Evolutionary conservation across 1,140 invertebrate species (phyloP).

Genomic region (Acromyrmex heyeri): DNA sequence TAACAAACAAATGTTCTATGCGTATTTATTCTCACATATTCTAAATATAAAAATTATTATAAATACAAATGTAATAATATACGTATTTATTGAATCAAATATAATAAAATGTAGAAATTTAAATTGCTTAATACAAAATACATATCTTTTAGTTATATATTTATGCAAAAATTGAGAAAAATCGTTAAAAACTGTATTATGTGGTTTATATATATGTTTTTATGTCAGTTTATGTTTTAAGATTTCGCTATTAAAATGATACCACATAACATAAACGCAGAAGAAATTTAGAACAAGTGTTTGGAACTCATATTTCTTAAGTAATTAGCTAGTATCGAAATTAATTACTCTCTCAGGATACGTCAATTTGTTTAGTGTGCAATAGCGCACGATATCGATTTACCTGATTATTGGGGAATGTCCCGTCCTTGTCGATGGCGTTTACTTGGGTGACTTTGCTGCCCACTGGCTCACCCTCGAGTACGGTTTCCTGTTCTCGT

Average conservation of each 20-base stretch:
- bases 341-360: constrained; percentile 26
- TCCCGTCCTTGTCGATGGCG: constrained; percentile 98
- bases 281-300: background rate
- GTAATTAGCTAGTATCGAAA: background rate
- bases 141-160: background rate
- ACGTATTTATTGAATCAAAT: background rate
- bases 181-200: background rate
- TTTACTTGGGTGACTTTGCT: constrained; percentile 98
- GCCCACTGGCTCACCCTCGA: constrained; percentile 97
- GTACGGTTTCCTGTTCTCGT: constrained; percentile 96
- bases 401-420: constrained; percentile 97
- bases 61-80: background rate
- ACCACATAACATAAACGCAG: background rate
- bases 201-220: background rate
- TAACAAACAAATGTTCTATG: background rate
- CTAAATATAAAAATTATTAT: background rate
- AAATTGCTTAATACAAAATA: background rate
- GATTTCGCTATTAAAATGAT: background rate
- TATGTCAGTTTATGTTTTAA: background rate
- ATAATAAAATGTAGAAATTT: background rate
- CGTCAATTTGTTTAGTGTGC: constrained; percentile 3
- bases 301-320: background rate
- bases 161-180: background rate
- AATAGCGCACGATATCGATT: constrained; percentile 64
- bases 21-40: background rate